phyloP scores from a whole-genome alignment of 92 coral and sea anemone genomes.

The Hydrozoanthus gracilis region DNA sequence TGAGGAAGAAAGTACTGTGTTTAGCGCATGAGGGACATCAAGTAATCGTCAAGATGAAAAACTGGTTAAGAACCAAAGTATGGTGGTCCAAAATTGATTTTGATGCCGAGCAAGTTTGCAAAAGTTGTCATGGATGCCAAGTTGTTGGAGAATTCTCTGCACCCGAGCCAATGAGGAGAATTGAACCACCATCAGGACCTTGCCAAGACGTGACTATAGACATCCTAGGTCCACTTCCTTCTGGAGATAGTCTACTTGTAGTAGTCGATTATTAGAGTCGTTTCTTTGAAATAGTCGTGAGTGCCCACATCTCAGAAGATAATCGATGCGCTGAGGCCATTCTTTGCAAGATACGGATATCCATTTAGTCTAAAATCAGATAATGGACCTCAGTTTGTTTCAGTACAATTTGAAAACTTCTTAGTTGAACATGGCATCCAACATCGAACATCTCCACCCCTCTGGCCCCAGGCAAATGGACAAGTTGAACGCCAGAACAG shows the following conservation, averaged over 20 bases:
- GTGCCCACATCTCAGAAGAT: constrained; percentile 57
- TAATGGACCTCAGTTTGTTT: constrained; percentile 12
- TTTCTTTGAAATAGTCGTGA: constrained; percentile 53
- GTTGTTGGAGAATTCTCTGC: constrained; percentile 53
- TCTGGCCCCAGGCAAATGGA: constrained; percentile 47
- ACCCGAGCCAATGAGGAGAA: constrained; percentile 57
- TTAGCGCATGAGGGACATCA: no score
- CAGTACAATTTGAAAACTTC: constrained; percentile 44
- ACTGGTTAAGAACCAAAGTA: constrained; percentile 53
- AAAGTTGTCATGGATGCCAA: constrained; percentile 70
- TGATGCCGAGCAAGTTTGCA: constrained; percentile 63
- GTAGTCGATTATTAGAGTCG: constrained; percentile 69
- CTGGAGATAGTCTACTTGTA: constrained; percentile 54
- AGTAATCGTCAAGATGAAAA: constrained; percentile 59
- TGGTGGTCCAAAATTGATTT: constrained; percentile 64
- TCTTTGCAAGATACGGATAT: constrained; percentile 50
- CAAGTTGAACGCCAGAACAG: constrained; percentile 50
- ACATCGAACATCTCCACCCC: constrained; percentile 48
- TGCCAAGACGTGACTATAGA: constrained; percentile 58
- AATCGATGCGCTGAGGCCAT: constrained; percentile 34
- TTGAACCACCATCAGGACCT: constrained; percentile 23
- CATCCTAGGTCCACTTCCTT: constrained; percentile 59
- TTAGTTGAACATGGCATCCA: constrained; percentile 41
- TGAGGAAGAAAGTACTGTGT: no score
- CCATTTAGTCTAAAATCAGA: constrained; percentile 50